A percentile compares a stretch with the other conserved stretches of the same genome.
These are phyloP conservation scores for Cheilinus undulatus DNA, from an alignment of 2,113 vertebrate species.

Conservation along the genomic window DNA sequence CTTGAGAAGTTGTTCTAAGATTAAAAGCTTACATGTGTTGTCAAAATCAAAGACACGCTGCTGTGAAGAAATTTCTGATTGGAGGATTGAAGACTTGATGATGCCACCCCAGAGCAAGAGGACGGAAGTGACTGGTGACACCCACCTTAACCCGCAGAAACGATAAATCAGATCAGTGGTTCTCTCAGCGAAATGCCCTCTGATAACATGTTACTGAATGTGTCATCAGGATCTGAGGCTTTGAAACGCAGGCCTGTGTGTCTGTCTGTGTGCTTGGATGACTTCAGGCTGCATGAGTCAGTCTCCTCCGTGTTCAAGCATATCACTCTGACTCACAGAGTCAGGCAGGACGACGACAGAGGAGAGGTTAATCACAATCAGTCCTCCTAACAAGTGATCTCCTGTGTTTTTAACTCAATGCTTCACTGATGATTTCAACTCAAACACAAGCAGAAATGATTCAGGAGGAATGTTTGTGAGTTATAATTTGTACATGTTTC, in stretches of 20 bases:
- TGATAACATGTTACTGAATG: constrained; percentile 56
- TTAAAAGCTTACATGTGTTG: constrained; percentile 3
- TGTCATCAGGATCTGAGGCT: constrained; percentile 52
- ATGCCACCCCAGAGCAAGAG: not conserved
- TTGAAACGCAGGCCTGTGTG: constrained; percentile 13
- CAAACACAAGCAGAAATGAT: no score
- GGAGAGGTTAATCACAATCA: constrained; percentile 24
- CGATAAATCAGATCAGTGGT: constrained; percentile 47
- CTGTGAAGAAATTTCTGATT: constrained; percentile 12
- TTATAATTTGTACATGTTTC: no score
- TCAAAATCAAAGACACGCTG: not conserved
- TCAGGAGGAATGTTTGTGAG: no score
- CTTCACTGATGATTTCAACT: constrained; percentile 36
- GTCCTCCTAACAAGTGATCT: not conserved
- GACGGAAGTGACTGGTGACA: constrained; percentile 32
- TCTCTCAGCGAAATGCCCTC: constrained; percentile 55
- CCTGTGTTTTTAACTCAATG: constrained; percentile 3
- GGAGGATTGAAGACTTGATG: constrained; percentile 20
- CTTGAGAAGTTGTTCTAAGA: constrained; percentile 6
- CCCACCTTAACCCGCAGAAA: constrained; percentile 51
- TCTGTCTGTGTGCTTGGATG: constrained; percentile 23
- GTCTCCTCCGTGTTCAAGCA: constrained; percentile 33
- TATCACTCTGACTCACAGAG: constrained; percentile 46
- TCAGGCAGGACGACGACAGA: constrained; percentile 13
- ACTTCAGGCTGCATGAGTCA: constrained; percentile 66